These are phyloP conservation scores for Drosophila dunni DNA, from an alignment of 1,140 invertebrate species.

Conservation along the genomic window DNA sequence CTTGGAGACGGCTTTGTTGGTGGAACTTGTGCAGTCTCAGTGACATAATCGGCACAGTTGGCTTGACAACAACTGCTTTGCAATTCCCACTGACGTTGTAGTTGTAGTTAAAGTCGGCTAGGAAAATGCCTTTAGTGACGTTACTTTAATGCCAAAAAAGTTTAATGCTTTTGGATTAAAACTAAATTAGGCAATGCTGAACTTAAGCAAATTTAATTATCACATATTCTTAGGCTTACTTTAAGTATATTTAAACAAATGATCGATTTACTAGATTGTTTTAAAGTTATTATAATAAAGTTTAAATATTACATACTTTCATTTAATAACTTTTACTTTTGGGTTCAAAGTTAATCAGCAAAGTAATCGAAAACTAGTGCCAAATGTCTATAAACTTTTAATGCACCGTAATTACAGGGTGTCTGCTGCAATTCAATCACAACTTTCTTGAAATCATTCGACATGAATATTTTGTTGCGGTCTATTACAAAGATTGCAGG, in stretches of 20 bases:
- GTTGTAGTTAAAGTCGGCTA: conserved; percentile 5
- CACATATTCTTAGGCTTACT: too few species aligned
- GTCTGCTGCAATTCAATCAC: not conserved
- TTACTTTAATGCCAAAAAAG: conserved; percentile 8
- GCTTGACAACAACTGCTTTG: conserved; percentile 71
- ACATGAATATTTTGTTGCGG: conserved; percentile 2
- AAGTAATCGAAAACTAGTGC: not conserved
- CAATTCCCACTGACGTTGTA: conserved; percentile 16
- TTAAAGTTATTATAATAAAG: too few species aligned
- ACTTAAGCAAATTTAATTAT: not conserved
- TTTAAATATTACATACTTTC: too few species aligned
- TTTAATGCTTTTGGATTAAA: conserved; percentile 2
- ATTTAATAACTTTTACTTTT: too few species aligned
- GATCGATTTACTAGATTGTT: too few species aligned
- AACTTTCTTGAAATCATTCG: not conserved
- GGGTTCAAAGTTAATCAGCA: too few species aligned
- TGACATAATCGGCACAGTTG: conserved; percentile 78
- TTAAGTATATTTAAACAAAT: too few species aligned
- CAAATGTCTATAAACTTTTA: not conserved
- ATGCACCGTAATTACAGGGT: not conserved
- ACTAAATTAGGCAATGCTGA: not conserved
- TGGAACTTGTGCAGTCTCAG: conserved; percentile 46
- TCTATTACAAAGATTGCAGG: conserved; percentile 1
- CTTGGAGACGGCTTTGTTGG: conserved; percentile 30
- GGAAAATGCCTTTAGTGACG: conserved; percentile 1